phyloP scores from a whole-genome alignment of 64 coral and sea anemone genomes.

The Catalaphyllia jardinei region DNA sequence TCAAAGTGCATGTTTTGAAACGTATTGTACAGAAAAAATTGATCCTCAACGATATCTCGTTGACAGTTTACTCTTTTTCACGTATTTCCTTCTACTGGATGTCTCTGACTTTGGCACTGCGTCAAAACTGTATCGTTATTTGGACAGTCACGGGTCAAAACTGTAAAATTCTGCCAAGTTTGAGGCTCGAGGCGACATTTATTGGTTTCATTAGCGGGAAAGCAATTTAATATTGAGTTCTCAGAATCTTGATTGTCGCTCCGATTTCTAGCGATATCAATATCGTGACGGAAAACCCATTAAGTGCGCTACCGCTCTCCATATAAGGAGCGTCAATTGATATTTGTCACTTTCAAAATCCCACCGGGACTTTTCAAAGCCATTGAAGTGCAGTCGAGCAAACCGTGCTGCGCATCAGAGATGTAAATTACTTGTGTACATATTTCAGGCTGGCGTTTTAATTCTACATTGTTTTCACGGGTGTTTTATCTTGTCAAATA shows the following conservation, averaged over 20 bases:
- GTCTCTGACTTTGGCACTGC: background rate
- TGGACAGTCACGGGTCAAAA: background rate
- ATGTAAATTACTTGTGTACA: constrained; percentile 43
- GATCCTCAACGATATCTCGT: background rate
- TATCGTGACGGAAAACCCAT: constrained; percentile 42
- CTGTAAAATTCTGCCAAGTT: background rate
- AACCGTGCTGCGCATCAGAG: background rate
- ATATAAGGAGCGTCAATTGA: constrained; percentile 54
- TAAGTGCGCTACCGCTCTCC: constrained; percentile 1
- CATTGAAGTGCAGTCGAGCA: constrained; percentile 34
- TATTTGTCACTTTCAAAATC: constrained; percentile 43
- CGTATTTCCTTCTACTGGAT: background rate
- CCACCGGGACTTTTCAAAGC: background rate
- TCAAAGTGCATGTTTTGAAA: background rate
- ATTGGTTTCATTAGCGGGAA: constrained; percentile 1
- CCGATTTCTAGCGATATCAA: background rate
- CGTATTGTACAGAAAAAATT: background rate
- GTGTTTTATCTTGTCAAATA: constrained; percentile 15
- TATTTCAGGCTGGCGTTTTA: constrained; percentile 19
- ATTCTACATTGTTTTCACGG: constrained; percentile 43
- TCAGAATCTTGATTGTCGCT: background rate
- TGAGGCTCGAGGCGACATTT: background rate
- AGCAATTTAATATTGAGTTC: background rate
- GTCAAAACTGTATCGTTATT: background rate
- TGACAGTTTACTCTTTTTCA: background rate